Conservation (phyloP, 1,140 invertebrate species). For the Eumaeus atala region DNA sequence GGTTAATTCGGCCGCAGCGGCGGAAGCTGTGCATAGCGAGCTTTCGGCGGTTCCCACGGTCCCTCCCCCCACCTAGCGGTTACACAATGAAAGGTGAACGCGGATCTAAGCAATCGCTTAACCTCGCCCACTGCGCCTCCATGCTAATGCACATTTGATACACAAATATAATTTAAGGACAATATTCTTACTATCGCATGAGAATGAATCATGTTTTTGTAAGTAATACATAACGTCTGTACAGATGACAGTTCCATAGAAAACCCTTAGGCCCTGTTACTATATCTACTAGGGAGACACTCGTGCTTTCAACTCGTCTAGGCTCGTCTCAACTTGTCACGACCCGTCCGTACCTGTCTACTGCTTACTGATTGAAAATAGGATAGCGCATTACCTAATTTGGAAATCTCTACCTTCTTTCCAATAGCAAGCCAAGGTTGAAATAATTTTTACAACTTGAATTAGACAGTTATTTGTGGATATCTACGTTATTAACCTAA, state of each 20-base stretch:
- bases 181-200: not conserved
- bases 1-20: constrained; percentile 57
- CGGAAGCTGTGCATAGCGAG: constrained; percentile 64
- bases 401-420: too few relatives aligned
- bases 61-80: constrained; percentile 41
- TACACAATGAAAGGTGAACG: constrained; percentile 72
- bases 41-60: constrained; percentile 71
- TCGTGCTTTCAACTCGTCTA: too few relatives aligned
- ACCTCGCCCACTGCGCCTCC: constrained; percentile 67
- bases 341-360: too few relatives aligned
- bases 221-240: not conserved
- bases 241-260: not conserved
- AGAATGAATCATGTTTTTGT: constrained; percentile 8
- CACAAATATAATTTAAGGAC: constrained; percentile 17
- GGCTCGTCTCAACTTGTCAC: too few relatives aligned
- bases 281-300: too few relatives aligned
- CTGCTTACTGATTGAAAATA: too few relatives aligned
- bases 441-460: too few relatives aligned
- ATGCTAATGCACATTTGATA: constrained; percentile 44
- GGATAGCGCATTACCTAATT: too few relatives aligned
- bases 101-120: constrained; percentile 73
- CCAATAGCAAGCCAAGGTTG: too few relatives aligned
- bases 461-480: not conserved
- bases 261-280: not conserved
- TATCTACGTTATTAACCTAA: too few relatives aligned